Conservation (phyloP, 2,113 vertebrate species). For the Zootoca vivipara region DNA sequence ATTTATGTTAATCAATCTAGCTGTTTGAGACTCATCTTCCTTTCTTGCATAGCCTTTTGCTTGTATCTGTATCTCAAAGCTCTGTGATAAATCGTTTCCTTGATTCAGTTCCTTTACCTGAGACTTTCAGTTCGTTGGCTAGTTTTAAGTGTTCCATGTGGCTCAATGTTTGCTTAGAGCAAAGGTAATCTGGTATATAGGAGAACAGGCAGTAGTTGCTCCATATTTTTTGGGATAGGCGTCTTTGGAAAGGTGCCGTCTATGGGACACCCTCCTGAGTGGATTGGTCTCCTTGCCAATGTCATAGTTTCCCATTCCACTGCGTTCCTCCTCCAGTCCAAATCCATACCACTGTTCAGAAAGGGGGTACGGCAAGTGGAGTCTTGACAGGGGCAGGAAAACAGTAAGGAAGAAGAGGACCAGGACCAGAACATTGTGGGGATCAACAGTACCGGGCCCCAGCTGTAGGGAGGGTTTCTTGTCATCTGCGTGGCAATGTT, state of each 20-base stretch:
- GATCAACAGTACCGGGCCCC: too few relatives aligned
- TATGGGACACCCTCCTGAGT: neutral
- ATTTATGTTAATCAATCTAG: too few relatives aligned
- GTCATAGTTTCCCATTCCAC: neutral
- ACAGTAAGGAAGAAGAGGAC: neutral
- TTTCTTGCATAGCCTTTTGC: too few relatives aligned
- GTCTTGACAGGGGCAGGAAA: neutral
- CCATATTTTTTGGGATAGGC: neutral
- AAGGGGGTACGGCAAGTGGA: neutral
- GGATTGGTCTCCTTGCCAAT: neutral
- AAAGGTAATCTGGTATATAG: neutral
- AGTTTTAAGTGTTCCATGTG: too few relatives aligned
- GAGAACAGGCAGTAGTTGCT: neutral
- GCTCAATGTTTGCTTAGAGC: neutral
- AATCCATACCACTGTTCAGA: neutral
- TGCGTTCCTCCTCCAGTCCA: neutral
- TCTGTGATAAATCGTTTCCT: too few relatives aligned
- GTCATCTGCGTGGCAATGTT: neutral
- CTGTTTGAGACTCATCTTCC: too few relatives aligned
- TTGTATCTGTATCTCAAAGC: too few relatives aligned
- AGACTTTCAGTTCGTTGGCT: too few relatives aligned
- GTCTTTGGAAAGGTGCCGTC: neutral
- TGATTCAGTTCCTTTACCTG: too few relatives aligned
- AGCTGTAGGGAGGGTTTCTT: neutral
- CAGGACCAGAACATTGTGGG: neutral